Base-by-base conservation (phyloP, 2,797 vertebrate genomes). In the Neosilurus mollespiculum region DNA sequence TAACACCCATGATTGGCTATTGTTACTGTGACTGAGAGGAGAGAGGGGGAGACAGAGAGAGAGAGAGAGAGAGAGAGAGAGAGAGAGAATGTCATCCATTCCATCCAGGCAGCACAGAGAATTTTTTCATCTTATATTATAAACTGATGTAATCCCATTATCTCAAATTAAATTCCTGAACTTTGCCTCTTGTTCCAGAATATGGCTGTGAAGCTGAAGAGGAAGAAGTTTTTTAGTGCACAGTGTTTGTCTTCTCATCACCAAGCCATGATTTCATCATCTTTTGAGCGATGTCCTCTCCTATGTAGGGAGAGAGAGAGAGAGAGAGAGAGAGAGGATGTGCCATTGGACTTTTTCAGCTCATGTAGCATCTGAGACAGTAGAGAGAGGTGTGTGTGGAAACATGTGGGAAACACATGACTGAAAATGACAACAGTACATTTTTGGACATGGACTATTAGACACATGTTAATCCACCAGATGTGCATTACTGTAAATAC, bases 151-250 rank as follows among this genome's bases (percentile, higher is more conserved):
- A 71, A 69, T 56, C 72, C 49, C 49, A 58, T 16, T 66, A 75
- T 77, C 18, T 12, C 9, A 77, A 78, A 75, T 34, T 82, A 6
- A 12, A 87, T 81, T 80, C 1, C 58, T 43, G n/a, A 65, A 30
- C 22, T 34, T 20, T 84, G 8, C 53, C 26, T 85, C 15, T 71
- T 2, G 83, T 88, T 72, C 56, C 84, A 89, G 88, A 89, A 43
- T 89, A 89, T 76, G 87, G 88, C 61, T 87, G 88, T 82, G 87
- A 89, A 79, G 88, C 51, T 43, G 88, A 89, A 85, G 88, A 89
- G 78, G 88, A 89, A 54, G 88, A 88, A 65, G 84, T 84, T 9
- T 88, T 88, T 83, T 89, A 89, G 83, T 59, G 22, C 49, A 9
- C 70, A 51, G 14, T n/a, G 30, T 58, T 78, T 54, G 24, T 61